Conservation (phyloP, 2,113 vertebrate genomes). For the Rutilus rutilus region DNA sequence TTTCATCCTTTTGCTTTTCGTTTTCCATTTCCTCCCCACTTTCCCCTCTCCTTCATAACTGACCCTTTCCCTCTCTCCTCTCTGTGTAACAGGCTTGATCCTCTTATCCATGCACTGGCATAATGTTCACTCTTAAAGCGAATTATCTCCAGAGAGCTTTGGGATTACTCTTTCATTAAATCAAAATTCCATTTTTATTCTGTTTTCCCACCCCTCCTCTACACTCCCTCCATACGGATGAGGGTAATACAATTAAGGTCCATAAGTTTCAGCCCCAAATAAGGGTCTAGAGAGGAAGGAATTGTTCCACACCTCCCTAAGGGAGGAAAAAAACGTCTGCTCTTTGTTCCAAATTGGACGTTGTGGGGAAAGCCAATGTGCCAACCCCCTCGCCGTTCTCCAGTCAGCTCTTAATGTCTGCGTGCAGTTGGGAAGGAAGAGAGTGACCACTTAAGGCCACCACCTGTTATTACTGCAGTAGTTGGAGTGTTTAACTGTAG, state of each 20-base stretch:
- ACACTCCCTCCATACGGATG: slow-evolving; percentile 49
- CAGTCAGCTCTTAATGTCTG: background rate
- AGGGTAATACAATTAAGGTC: slow-evolving; percentile 77
- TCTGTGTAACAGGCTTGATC: slow-evolving; percentile 52
- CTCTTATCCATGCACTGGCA: slow-evolving; percentile 52
- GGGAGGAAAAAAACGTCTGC: slow-evolving; percentile 58
- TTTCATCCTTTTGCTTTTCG: background rate
- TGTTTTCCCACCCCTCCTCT: slow-evolving; percentile 47
- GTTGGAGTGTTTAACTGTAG: slow-evolving; percentile 16
- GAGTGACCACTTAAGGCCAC: slow-evolving; percentile 6
- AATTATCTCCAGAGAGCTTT: slow-evolving; percentile 66
- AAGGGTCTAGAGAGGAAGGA: slow-evolving; percentile 61
- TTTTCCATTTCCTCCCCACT: background rate
- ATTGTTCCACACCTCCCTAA: slow-evolving; percentile 67
- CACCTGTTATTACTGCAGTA: slow-evolving; percentile 7
- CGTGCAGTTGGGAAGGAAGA: background rate
- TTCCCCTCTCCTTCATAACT: background rate
- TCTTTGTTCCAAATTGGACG: slow-evolving; percentile 28
- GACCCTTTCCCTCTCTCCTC: slow-evolving; percentile 15
- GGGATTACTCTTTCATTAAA: slow-evolving; percentile 72
- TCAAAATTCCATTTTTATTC: slow-evolving; percentile 74
- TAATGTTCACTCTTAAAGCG: slow-evolving; percentile 59
- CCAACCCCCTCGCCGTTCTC: slow-evolving; percentile 3
- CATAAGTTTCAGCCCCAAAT: slow-evolving; percentile 71
- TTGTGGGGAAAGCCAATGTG: slow-evolving; percentile 33